A percentile compares a stretch with the other conserved stretches of the same genome.
Conservation (phyloP, 2,888 invertebrate genomes). For the Lydus trimaculatus region DNA sequence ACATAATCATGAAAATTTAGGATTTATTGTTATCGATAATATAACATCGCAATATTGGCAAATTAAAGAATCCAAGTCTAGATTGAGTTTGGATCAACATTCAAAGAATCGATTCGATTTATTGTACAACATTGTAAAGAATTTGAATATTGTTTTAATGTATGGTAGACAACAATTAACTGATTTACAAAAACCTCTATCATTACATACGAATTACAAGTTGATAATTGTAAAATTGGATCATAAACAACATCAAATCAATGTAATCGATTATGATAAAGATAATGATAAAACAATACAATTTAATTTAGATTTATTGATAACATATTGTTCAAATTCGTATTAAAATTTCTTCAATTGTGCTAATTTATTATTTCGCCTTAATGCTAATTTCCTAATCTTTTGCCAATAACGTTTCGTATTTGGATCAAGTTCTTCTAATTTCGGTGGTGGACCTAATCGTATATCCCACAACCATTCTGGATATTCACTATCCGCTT, state of each 20-base stretch:
- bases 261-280: constrained; percentile 36
- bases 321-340: constrained; percentile 13
- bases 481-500: constrained; percentile 85
- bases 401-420: constrained; percentile 84
- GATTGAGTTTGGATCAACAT: constrained; percentile 43
- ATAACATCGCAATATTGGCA: constrained; percentile 48
- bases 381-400: constrained; percentile 70
- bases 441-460: constrained; percentile 67
- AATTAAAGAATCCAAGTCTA: constrained; percentile 31
- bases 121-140: constrained; percentile 39
- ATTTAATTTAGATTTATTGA: constrained; percentile 31
- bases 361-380: constrained; percentile 69
- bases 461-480: constrained; percentile 88
- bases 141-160: constrained; percentile 43
- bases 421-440: constrained; percentile 80
- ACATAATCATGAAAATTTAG: constrained; percentile 38
- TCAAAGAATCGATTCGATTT: constrained; percentile 37
- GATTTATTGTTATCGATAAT: constrained; percentile 46
- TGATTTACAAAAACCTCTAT: constrained; percentile 31
- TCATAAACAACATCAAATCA: constrained; percentile 22
- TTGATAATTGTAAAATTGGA: constrained; percentile 33
- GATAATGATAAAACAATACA: constrained; percentile 25
- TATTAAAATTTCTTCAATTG: constrained; percentile 68
- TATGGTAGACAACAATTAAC: constrained; percentile 39
- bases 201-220: constrained; percentile 36